These are phyloP conservation scores for Psittacula echo DNA, from an alignment of 2,797 vertebrate species.

Conservation along the genomic window DNA sequence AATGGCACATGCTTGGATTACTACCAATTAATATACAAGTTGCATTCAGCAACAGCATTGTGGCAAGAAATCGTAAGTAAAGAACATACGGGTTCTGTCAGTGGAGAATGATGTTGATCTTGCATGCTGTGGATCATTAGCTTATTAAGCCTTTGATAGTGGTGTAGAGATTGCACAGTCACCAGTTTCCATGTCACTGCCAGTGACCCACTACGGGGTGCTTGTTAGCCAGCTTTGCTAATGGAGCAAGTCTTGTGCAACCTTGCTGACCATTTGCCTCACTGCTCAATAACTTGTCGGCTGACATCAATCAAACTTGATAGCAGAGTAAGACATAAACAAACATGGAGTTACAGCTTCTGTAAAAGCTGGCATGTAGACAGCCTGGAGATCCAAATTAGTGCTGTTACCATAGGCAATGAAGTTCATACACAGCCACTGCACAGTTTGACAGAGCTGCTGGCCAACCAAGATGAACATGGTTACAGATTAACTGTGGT, in stretches of 20 bases:
- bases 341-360: neutral
- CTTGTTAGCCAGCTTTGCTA: neutral
- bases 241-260: neutral
- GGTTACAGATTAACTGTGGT: neutral
- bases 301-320: neutral
- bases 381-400: neutral
- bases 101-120: neutral
- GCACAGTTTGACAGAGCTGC: neutral
- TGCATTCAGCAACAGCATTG: neutral
- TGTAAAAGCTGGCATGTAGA: neutral
- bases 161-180: neutral
- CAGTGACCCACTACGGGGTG: neutral
- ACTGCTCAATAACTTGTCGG: neutral
- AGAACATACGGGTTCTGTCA: neutral
- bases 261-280: neutral
- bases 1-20: neutral
- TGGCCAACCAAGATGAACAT: rapidly evolving
- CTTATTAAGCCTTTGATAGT: neutral
- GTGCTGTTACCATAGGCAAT: rapidly evolving
- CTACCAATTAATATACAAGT: neutral
- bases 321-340: neutral
- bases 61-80: neutral
- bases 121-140: neutral
- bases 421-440: neutral
- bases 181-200: neutral